phyloP scores from a whole-genome alignment of 2,888 invertebrate species.

The Bhutanitis thaidina region DNA sequence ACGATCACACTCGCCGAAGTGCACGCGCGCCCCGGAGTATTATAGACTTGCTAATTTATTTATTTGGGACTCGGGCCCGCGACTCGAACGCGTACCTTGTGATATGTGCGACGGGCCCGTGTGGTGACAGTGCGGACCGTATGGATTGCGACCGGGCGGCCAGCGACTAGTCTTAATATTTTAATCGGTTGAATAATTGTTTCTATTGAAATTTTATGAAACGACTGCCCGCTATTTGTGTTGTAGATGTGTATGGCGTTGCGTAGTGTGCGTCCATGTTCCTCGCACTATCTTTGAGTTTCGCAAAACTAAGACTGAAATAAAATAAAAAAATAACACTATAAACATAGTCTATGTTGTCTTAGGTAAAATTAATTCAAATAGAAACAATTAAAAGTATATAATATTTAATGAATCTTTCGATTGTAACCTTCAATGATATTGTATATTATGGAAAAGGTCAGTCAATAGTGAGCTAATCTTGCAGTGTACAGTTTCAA shows the following conservation, averaged over 20 bases:
- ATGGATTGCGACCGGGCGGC: slow-evolving; percentile 23
- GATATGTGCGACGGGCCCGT: slow-evolving; percentile 43
- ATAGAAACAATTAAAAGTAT: slow-evolving; percentile 73
- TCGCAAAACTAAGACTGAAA: slow-evolving; percentile 79
- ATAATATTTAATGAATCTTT: slow-evolving; percentile 75
- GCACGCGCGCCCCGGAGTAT: slow-evolving; percentile 64
- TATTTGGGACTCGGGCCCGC: slow-evolving; percentile 56
- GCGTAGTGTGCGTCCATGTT: slow-evolving; percentile 51
- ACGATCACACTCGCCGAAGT: slow-evolving; percentile 58
- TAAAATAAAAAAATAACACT: slow-evolving; percentile 74
- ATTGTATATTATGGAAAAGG: slow-evolving; percentile 61
- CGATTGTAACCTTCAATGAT: slow-evolving; percentile 63
- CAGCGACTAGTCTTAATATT: slow-evolving; percentile 49
- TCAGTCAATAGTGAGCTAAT: slow-evolving; percentile 61
- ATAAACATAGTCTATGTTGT: slow-evolving; percentile 69
- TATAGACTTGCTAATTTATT: slow-evolving; percentile 76
- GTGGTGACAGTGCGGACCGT: slow-evolving; percentile 32
- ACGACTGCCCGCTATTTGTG: slow-evolving; percentile 47
- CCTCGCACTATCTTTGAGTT: slow-evolving; percentile 70
- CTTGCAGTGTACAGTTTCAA: slow-evolving; percentile 71
- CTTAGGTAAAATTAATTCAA: slow-evolving; percentile 77
- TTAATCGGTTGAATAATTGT: slow-evolving; percentile 54
- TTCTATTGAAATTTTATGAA: slow-evolving; percentile 49
- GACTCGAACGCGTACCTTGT: slow-evolving; percentile 36
- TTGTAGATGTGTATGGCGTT: slow-evolving; percentile 42